Percentiles rank a stretch among this genome's conserved stretches.
Conservation (phyloP, 2,113 vertebrate genomes). For the Elgaria multicarinata region DNA sequence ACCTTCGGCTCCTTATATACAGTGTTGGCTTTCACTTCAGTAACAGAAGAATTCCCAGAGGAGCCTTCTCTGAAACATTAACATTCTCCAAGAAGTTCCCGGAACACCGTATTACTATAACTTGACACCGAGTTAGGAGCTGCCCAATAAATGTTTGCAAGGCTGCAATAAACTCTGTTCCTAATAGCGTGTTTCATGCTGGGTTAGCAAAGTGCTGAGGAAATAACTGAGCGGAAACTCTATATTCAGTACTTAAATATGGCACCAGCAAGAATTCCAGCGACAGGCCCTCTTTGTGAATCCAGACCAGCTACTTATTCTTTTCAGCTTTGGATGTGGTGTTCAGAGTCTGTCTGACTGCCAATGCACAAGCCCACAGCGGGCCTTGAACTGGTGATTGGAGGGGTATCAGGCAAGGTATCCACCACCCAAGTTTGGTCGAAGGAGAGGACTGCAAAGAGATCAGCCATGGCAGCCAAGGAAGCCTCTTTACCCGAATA, state of each 20-base stretch:
- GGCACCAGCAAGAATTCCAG: conserved; percentile 21
- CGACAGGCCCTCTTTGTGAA: neutral
- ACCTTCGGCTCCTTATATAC: conserved; percentile 54
- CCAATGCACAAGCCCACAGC: neutral
- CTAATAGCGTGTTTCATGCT: conserved; percentile 64
- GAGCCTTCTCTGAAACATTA: conserved; percentile 59
- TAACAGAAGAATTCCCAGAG: conserved; percentile 72
- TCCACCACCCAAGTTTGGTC: neutral
- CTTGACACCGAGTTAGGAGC: conserved; percentile 71
- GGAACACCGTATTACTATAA: conserved; percentile 73
- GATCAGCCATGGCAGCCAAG: neutral
- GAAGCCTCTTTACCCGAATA: neutral
- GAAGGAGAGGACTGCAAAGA: neutral
- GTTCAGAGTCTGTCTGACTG: neutral
- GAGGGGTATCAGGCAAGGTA: neutral
- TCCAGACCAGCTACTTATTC: neutral
- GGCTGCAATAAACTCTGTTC: conserved; percentile 72
- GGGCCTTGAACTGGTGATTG: neutral
- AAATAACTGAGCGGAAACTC: conserved; percentile 63
- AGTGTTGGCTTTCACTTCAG: conserved; percentile 68
- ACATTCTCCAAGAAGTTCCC: conserved; percentile 67
- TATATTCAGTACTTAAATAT: conserved; percentile 11
- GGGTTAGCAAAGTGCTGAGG: conserved; percentile 69
- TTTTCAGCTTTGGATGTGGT: neutral
- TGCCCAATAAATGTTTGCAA: conserved; percentile 76